Evolutionary conservation across 2,888 invertebrate genomes (phyloP).

Genomic region (Eulithis prunata): DNA sequence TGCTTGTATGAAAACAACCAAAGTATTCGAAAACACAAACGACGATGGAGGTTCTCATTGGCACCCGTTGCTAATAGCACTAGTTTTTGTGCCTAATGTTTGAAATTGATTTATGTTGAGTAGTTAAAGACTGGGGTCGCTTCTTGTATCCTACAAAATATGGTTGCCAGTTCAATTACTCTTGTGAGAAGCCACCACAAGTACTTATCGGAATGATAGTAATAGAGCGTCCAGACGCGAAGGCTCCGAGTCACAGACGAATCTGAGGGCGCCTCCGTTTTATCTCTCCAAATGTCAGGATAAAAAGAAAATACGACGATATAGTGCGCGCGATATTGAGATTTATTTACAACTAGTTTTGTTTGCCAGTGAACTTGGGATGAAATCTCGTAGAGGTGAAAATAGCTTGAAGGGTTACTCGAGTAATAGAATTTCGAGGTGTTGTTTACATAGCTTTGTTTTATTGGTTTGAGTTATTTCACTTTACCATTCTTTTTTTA

Average conservation of each 20-base stretch:
- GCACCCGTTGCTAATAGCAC: no score
- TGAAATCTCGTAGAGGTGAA: slow-evolving; percentile 3
- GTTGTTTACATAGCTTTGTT: slow-evolving; percentile 3
- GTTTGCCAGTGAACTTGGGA: slow-evolving; percentile 10
- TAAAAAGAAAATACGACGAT: slow-evolving; percentile 14
- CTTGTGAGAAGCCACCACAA: neutral
- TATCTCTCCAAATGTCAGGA: slow-evolving; percentile 18
- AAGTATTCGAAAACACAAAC: no score
- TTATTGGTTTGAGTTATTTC: neutral
- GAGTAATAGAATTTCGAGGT: slow-evolving; percentile 6
- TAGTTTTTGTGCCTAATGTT: no score
- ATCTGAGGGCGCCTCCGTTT: slow-evolving; percentile 7
- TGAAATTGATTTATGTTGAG: no score
- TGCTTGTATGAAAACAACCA: no score
- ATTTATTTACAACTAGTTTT: slow-evolving; percentile 27
- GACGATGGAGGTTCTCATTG: no score
- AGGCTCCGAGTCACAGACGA: neutral
- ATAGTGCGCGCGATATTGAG: slow-evolving; percentile 24
- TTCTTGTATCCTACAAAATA: neutral
- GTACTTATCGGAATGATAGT: neutral
- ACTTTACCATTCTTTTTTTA: slow-evolving; percentile 3
- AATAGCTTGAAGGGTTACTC: slow-evolving; percentile 9
- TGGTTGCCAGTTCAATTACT: neutral
- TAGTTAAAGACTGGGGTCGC: no score
- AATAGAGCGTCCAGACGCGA: slow-evolving; percentile 1